phyloP scores from a whole-genome alignment of 2,888 invertebrate genomes.

The Brachyptera putata region DNA sequence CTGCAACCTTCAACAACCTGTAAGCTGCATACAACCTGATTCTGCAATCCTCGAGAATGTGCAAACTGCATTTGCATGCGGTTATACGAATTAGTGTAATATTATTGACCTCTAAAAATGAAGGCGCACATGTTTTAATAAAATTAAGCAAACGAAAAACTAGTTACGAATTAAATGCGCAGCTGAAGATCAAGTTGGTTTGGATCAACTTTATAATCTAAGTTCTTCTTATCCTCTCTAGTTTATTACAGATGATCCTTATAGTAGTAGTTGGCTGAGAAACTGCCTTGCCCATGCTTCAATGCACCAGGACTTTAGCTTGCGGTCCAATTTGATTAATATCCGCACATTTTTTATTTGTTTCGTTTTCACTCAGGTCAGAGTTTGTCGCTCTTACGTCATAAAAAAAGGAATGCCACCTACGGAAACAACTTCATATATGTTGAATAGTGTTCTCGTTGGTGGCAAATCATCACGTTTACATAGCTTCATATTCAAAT shows the following conservation, averaged over 20 bases:
- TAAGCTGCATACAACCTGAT: neutral
- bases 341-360: slow-evolving; percentile 12
- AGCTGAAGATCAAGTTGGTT: too few relatives aligned
- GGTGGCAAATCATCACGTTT: neutral
- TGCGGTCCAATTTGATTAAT: slow-evolving; percentile 9
- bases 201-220: too few relatives aligned
- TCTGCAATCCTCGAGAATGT: neutral
- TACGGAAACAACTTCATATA: slow-evolving; percentile 11
- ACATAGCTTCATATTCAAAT: neutral
- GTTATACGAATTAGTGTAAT: neutral
- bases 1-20: neutral
- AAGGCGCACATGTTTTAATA: neutral
- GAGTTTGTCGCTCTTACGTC: neutral
- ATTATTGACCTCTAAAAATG: slow-evolving; percentile 1
- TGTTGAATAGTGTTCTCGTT: slow-evolving; percentile 13
- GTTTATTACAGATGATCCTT: too few relatives aligned
- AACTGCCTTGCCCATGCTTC: too few relatives aligned
- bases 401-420: slow-evolving; percentile 1
- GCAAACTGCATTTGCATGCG: neutral
- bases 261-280: too few relatives aligned
- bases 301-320: too few relatives aligned
- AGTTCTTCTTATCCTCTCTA: too few relatives aligned
- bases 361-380: too few relatives aligned
- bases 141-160: neutral
- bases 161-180: neutral